Conservation (phyloP, 2,113 vertebrate genomes). For the Bolborhynchus lineola region DNA sequence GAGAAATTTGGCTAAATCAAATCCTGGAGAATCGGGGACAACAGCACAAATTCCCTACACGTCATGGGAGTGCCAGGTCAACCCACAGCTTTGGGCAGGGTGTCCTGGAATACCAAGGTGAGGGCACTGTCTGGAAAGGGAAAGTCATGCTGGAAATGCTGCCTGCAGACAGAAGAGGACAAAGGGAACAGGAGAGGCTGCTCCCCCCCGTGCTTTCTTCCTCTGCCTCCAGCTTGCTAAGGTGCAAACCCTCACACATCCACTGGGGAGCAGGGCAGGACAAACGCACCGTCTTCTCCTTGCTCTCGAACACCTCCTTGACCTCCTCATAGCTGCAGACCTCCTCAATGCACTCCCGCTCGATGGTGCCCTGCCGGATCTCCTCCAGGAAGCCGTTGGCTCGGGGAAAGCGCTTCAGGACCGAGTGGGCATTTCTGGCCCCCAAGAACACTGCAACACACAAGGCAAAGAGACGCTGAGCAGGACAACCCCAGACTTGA, state of each 20-base stretch:
- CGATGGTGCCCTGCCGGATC: conserved; percentile 83
- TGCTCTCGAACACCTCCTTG: conserved; percentile 88
- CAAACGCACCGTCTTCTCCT: conserved; percentile 82
- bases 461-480: conserved; percentile 19
- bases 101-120: background rate
- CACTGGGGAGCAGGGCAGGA: background rate
- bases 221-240: background rate
- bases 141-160: background rate
- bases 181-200: background rate
- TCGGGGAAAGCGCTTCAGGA: conserved; percentile 83
- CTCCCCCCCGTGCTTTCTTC: background rate
- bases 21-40: background rate
- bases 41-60: background rate
- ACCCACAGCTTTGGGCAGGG: background rate
- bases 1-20: background rate
- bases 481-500: background rate
- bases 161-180: background rate
- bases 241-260: background rate
- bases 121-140: background rate
- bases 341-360: conserved; percentile 86
- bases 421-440: conserved; percentile 78
- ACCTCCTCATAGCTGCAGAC: conserved; percentile 89
- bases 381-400: conserved; percentile 88
- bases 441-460: conserved; percentile 80
- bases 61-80: background rate